Conservation (phyloP, 2,797 vertebrate species). For the Gymnothorax reevesii region DNA sequence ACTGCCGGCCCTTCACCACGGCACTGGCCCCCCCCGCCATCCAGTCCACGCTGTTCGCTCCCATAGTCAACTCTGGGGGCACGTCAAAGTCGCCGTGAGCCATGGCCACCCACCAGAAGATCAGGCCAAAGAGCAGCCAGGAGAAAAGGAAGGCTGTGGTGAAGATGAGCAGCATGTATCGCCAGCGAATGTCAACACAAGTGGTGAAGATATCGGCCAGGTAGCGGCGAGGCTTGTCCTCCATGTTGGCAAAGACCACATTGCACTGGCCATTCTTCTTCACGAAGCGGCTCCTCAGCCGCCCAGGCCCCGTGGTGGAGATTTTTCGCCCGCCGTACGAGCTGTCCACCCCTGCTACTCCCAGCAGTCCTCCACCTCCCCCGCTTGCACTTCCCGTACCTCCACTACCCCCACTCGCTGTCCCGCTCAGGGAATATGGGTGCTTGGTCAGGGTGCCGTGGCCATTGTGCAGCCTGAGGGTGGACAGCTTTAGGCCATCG, state of each 20-base stretch:
- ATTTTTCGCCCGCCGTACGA: conserved; percentile 66
- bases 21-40: conserved; percentile 27
- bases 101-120: conserved; percentile 89
- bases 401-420: conserved; percentile 48
- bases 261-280: conserved; percentile 98
- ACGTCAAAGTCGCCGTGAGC: conserved; percentile 88
- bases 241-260: conserved; percentile 90
- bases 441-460: conserved; percentile 47
- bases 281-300: conserved; percentile 89
- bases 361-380: conserved; percentile 33
- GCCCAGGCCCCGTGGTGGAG: conserved; percentile 71
- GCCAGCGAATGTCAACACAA: conserved; percentile 94
- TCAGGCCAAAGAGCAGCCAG: conserved; percentile 91
- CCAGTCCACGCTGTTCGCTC: conserved; percentile 27
- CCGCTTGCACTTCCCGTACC: conserved; percentile 40
- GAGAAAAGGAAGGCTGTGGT: conserved; percentile 85
- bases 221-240: conserved; percentile 90
- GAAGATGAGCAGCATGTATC: conserved; percentile 92
- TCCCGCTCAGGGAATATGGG: conserved; percentile 37
- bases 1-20: conserved; percentile 33
- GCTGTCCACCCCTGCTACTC: conserved; percentile 53
- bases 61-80: conserved; percentile 20
- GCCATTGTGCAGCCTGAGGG: conserved; percentile 74
- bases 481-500: conserved; percentile 76
- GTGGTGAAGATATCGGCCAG: conserved; percentile 96